phyloP scores from a whole-genome alignment of 1,140 invertebrate species.

The Thalassaphorura encarpata region DNA sequence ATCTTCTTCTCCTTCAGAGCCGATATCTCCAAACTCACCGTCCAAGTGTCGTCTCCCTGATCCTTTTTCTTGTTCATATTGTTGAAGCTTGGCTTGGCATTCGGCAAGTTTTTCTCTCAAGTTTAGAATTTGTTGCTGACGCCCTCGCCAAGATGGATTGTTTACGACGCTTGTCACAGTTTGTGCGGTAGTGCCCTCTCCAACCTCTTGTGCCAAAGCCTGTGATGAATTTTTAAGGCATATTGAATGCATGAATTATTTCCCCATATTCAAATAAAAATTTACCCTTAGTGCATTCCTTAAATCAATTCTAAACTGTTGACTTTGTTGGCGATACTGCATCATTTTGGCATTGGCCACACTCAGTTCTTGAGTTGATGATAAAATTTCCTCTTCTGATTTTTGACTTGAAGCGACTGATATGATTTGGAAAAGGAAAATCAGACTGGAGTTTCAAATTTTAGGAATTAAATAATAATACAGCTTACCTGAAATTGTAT shows the following conservation, averaged over 20 bases:
- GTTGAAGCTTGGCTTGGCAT: not conserved
- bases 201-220: slow-evolving; percentile 19
- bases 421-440: too few relatives aligned
- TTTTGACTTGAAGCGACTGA: too few relatives aligned
- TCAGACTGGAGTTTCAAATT: too few relatives aligned
- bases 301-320: slow-evolving; percentile 23
- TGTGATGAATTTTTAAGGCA: not conserved
- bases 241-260: not conserved
- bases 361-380: slow-evolving; percentile 9
- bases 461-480: too few relatives aligned
- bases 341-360: slow-evolving; percentile 23
- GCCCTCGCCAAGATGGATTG: slow-evolving; percentile 12
- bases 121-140: slow-evolving; percentile 23
- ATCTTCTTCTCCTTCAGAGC: slow-evolving; percentile 1
- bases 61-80: not conserved
- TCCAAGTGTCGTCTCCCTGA: not conserved
- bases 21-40: not conserved
- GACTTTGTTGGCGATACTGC: slow-evolving; percentile 24
- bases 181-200: slow-evolving; percentile 18
- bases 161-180: slow-evolving; percentile 1
- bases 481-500: too few relatives aligned
- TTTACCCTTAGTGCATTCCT: slow-evolving; percentile 15
- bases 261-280: not conserved
- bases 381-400: slow-evolving; percentile 7
- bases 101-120: slow-evolving; percentile 15